These are phyloP conservation scores for Acutogordius australiensis DNA, from an alignment of 2,888 invertebrate species.

Conservation along the genomic window DNA sequence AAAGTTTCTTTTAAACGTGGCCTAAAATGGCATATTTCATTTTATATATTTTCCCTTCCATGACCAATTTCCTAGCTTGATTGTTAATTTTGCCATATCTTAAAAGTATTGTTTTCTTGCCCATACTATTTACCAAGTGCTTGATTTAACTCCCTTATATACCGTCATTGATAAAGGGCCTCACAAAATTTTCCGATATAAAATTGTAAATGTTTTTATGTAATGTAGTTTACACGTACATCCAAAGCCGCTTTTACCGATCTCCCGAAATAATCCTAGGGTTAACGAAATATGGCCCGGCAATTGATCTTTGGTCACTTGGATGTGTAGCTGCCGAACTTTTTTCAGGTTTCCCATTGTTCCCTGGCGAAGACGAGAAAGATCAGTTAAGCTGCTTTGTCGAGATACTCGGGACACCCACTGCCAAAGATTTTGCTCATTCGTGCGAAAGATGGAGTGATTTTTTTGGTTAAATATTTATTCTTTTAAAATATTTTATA, in stretches of 20 bases:
- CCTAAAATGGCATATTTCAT: too few relatives aligned
- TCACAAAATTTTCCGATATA: too few relatives aligned
- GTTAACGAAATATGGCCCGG: slow-evolving; percentile 41
- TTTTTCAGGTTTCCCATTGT: slow-evolving; percentile 71
- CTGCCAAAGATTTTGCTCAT: slow-evolving; percentile 40
- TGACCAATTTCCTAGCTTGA: too few relatives aligned
- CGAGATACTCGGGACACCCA: slow-evolving; percentile 66
- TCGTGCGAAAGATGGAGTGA: slow-evolving; percentile 3
- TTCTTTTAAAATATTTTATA: too few relatives aligned
- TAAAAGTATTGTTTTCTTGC: too few relatives aligned
- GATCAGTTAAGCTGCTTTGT: slow-evolving; percentile 86
- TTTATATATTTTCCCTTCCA: too few relatives aligned
- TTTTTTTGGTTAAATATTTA: slow-evolving; percentile 2
- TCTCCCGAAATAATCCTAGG: slow-evolving; percentile 37
- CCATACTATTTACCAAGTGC: too few relatives aligned
- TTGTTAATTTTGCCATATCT: too few relatives aligned
- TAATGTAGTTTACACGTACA: slow-evolving; percentile 54
- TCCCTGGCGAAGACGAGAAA: slow-evolving; percentile 82
- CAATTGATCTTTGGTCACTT: slow-evolving; percentile 93
- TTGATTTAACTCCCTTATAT: too few relatives aligned
- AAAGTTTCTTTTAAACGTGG: too few relatives aligned
- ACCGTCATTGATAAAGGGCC: too few relatives aligned
- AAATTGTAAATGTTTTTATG: too few relatives aligned
- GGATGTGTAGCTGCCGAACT: slow-evolving; percentile 82
- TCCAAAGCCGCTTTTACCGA: slow-evolving; percentile 69